Evolutionary conservation across 2,888 invertebrate species (phyloP).

Genomic region (Cryptocheilus praepositus): DNA sequence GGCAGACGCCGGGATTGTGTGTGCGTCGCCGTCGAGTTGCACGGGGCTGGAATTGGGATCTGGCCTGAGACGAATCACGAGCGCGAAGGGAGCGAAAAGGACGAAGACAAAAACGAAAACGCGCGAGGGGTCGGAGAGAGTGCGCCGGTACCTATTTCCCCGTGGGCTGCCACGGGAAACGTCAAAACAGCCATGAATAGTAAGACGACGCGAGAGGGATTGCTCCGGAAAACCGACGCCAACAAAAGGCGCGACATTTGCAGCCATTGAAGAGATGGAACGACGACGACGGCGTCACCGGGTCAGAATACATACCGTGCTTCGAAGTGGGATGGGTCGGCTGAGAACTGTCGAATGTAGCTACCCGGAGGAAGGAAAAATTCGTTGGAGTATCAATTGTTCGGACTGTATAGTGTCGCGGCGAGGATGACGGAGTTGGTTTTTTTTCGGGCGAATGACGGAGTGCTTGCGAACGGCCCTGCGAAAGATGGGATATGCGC

Average conservation of each 20-base stretch:
- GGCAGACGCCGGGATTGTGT: neutral
- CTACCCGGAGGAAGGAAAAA: no score
- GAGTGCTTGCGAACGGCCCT: no score
- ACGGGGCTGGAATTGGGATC: neutral
- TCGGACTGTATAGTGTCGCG: no score
- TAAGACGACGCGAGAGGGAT: constrained; percentile 15
- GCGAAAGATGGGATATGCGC: no score
- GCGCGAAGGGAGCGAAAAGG: neutral
- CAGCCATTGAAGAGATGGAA: constrained; percentile 1
- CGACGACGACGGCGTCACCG: neutral
- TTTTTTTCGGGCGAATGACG: no score
- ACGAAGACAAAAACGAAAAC: neutral
- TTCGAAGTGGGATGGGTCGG: no score
- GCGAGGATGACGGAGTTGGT: no score
- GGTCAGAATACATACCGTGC: no score
- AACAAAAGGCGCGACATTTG: constrained; percentile 8
- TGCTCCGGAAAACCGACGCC: constrained; percentile 10
- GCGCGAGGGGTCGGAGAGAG: neutral
- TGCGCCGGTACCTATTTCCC: constrained; percentile 2
- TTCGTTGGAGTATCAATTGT: no score
- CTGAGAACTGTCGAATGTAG: no score
- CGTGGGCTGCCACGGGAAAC: constrained; percentile 8
- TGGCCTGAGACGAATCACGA: neutral
- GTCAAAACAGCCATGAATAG: constrained; percentile 13
- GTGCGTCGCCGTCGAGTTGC: neutral